A percentile compares a stretch with the other conserved stretches of the same genome.
phyloP scores from a whole-genome alignment of 2,888 invertebrate species.

The Tridacna gigas region DNA sequence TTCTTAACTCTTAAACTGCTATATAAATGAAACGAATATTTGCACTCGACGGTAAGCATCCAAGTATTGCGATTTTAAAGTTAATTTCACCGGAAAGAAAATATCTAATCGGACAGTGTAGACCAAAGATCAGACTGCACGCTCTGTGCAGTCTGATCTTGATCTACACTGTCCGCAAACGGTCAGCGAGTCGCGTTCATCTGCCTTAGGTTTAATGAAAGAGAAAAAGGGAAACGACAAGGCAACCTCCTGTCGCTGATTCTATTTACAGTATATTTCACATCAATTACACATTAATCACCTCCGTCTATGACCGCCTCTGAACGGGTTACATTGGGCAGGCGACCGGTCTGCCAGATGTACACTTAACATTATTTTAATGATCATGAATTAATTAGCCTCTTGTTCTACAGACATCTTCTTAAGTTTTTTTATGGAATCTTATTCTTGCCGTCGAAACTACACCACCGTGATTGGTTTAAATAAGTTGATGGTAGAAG shows the following conservation, averaged over 20 bases:
- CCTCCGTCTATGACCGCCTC: not conserved
- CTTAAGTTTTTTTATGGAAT: not conserved
- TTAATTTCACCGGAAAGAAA: too few relatives aligned
- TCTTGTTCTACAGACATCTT: not conserved
- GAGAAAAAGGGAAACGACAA: not conserved
- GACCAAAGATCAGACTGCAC: not conserved
- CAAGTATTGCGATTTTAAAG: too few relatives aligned
- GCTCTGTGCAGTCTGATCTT: not conserved
- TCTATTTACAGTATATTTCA: slow-evolving; percentile 7
- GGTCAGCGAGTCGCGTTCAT: not conserved
- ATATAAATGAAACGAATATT: too few relatives aligned
- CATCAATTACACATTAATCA: slow-evolving; percentile 22
- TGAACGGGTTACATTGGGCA: not conserved
- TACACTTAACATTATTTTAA: not conserved
- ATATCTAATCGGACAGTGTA: too few relatives aligned
- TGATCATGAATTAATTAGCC: slow-evolving; percentile 1
- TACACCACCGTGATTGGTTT: too few relatives aligned
- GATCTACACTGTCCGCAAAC: not conserved
- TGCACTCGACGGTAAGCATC: too few relatives aligned
- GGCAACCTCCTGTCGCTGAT: slow-evolving; percentile 2
- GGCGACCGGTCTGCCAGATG: not conserved
- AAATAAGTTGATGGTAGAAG: too few relatives aligned
- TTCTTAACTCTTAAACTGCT: too few relatives aligned
- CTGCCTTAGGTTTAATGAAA: not conserved
- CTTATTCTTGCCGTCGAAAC: too few relatives aligned